Evolutionary conservation across 2,797 vertebrate species (phyloP), one percentile per base, ranked within the genome.

Genomic region (Apogon talboti): DNA sequence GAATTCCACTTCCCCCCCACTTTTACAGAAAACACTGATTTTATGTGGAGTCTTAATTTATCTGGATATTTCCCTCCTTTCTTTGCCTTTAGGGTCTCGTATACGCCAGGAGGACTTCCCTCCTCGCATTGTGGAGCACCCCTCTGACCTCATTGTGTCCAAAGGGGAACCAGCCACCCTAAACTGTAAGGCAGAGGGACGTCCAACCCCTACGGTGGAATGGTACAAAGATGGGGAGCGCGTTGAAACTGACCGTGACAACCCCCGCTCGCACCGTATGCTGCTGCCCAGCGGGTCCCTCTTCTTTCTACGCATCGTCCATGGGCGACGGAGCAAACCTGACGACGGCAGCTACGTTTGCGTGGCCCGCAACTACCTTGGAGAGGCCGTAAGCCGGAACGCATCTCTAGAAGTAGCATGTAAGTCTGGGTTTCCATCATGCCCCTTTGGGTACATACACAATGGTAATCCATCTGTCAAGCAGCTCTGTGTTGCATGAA

Each of bases 201-300:
- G 96, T 4, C 97, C 97, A 0, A 92, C 94, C 2, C 97, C 97
- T 52, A 96, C 96, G 7, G 95, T 98, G 62, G 97, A 99, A 82
- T 99, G 97, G 97, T 97, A 97, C 91, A 98, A 98, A 87, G 97
- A 96, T 1, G 96, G 96, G 1, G 97, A 99, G 74, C 93, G 96
- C 0, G 97, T 99, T 24, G 97, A 99, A 76, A 98, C 97, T 0
- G 95, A 98, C 89, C 96, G 96, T 65, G 97, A 99, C 0, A 97
- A 96, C 52, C 95, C 96, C 0, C 95, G 97, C 38, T 98, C 97
- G 0, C 96, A 99, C 73, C 95, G 97, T 24, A 99, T 98, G 96
- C 93, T 99, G 76, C 93, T 99, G 83, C 97, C 97, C 92, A 98
- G 95, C 30, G 97, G 97, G 47, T 98, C 97, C 52, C 90, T 99